Percentiles rank a stretch among this genome's conserved stretches.
Evolutionary conservation across 35 echinoderm and acorn worm species (phyloP).

Genomic region (Heliocidaris tuberculata): DNA sequence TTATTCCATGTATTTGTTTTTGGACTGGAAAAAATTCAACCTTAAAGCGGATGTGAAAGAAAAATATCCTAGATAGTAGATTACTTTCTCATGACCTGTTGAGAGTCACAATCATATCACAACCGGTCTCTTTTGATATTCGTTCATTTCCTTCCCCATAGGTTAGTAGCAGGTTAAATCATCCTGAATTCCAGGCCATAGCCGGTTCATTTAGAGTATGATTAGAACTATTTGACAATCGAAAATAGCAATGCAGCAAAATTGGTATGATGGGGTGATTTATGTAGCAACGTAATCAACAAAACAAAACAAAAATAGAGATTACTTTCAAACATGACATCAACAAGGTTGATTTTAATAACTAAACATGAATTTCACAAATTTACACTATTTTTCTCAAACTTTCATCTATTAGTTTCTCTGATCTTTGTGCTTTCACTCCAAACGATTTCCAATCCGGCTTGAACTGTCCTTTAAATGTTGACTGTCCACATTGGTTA

Average conservation of each 20-base stretch:
- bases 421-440: no score
- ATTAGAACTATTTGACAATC: background rate
- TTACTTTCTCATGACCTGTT: background rate
- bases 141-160: slow-evolving; percentile 1
- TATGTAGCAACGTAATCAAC: background rate
- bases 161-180: background rate
- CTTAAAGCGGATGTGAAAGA: background rate
- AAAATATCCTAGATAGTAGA: background rate
- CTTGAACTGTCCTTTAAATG: no score
- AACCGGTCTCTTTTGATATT: background rate
- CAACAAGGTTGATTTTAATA: background rate
- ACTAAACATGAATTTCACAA: background rate
- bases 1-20: no score
- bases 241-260: background rate
- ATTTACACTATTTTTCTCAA: no score
- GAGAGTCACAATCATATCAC: background rate
- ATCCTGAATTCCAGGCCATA: background rate
- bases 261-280: background rate
- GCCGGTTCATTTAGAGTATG: background rate
- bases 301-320: background rate
- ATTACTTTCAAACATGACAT: background rate
- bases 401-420: no score
- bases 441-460: no score
- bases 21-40: no score
- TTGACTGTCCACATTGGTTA: no score